Evolutionary conservation across 2,113 vertebrate species (phyloP), one percentile per base, ranked within the genome.

Genomic region (Sinocyclocheilus maitianheensis): DNA sequence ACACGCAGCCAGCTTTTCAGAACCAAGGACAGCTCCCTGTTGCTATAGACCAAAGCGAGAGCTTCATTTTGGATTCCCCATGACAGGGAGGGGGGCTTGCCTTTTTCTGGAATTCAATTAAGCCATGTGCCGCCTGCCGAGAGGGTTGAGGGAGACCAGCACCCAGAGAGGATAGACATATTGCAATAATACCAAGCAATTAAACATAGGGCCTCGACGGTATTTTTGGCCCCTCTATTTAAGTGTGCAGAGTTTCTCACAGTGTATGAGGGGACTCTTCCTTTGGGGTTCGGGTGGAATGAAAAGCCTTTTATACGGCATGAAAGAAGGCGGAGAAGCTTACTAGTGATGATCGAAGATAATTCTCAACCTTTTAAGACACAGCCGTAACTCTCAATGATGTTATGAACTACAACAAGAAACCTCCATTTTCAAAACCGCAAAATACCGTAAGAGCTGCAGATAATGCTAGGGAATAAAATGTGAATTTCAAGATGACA

Each of bases 1-100:
- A 89, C 87, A 90, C 77, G 4, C 43, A 89, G 91, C 91, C 92
- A 91, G 91, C 89, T 90, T 88, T 90, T 93, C 92, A 92, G 92
- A 81, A 93, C 91, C 92, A 90, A 92, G 92, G 94, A 94, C 92
- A 93, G 93, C 91, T 94, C 93, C 93, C 86, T 0, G 18, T 71
- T 83, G 88, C 65, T 34, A 7, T 77, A 90, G 89, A 60, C 92
- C 60, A 84, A 60, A 74, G 90, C 87, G 88, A 91, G 88, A 81
- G 90, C 89, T 90, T 88, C 87, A 90, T 92, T 84, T 93, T 91
- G 85, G 86, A 87, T 89, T 88, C 84, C 82, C 76, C 71, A 81
- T 43, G 72, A 83, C 60, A 69, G 22, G 58, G 77, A 53, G 30
- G 20, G 83, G 67, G 74, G 63, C 81, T 75, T 85, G 48, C 78